Base-by-base conservation (phyloP, 2,888 invertebrate genomes). In the Metallyticus violacea region DNA sequence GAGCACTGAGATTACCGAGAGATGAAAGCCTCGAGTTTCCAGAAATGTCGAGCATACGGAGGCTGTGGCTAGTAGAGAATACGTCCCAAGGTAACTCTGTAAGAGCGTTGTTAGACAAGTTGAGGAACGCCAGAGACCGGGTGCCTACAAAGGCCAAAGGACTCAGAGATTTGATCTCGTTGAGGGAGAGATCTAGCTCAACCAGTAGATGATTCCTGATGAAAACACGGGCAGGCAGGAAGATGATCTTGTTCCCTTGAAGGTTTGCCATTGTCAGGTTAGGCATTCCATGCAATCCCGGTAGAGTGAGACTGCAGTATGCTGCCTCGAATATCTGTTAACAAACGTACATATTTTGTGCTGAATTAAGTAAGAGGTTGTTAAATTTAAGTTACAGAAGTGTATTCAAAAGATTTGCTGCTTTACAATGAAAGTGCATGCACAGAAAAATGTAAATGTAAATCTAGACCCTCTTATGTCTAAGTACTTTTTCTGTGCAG, bases 21-120 rank as follows among this genome's bases (percentile, higher is more conserved):
- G 92, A 92, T 77, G 90, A 91, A 78, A 96, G 91, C 76, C 93
- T 93, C 4, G 40, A 22, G 91, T 96, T 96, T 82, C 93, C 91
- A 0, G 95, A 94, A n/a, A 96, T 91, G 88, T 94, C 93, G n/a
- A 96, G 91, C 78, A 92, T 92, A 89, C 92, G 93, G 82, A 96
- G 91, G 82, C 92, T 85, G 27, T 81, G 29, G 40, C 85, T 87
- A 30, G 87, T 85, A n/a, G 85, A 81, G 27, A 87, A 82, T 15
- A 85, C 78, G 79, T 87, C 85, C 85, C 81, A 85, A 6, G 81
- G 40, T 4, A 87, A 6, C 7, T n/a, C 80, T 62, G 80, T 28
- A n/a, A 87, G 29, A n/a, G 79, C 26, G 28, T 87, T 87, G 25
- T 30, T 26, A 26, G 86, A 80, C n/a, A 87, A 82, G 7, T 85